Evolutionary conservation across 2,888 invertebrate species (phyloP).

Genomic region (Chamaedrilus cognettii): DNA sequence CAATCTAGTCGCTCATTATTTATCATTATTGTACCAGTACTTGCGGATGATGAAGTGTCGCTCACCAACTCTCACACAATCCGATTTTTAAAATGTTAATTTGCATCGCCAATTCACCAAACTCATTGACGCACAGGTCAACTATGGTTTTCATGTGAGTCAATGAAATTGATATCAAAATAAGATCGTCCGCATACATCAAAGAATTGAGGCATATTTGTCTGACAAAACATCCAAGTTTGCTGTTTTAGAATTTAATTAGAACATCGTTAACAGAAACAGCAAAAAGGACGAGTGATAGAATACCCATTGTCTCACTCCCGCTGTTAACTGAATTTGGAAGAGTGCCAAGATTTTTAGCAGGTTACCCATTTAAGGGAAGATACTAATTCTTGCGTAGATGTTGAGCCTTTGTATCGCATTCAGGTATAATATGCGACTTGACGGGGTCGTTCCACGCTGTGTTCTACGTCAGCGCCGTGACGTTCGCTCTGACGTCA

Average conservation of each 20-base stretch:
- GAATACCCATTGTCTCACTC: background rate
- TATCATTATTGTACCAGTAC: too few relatives aligned
- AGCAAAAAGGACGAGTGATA: background rate
- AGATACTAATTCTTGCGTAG: background rate
- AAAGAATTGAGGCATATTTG: background rate
- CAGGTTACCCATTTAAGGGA: background rate
- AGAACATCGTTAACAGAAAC: background rate
- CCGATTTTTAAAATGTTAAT: background rate
- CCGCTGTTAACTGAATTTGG: background rate
- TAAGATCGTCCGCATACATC: background rate
- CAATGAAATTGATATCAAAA: background rate
- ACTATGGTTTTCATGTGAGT: background rate
- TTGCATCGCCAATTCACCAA: background rate
- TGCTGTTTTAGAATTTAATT: background rate
- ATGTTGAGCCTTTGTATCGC: background rate
- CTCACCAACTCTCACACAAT: background rate
- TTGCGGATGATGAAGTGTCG: too few relatives aligned
- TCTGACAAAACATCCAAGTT: background rate
- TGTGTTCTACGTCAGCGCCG: too few relatives aligned
- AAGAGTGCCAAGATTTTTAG: background rate
- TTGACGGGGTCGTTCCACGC: too few relatives aligned
- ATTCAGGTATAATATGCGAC: background rate
- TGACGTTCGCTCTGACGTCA: too few relatives aligned
- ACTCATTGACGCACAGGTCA: background rate
- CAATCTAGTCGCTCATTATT: too few relatives aligned